Evolutionary conservation across 2,888 invertebrate species (phyloP), one percentile per base, ranked within the genome.

Genomic region (Sesia apiformis): DNA sequence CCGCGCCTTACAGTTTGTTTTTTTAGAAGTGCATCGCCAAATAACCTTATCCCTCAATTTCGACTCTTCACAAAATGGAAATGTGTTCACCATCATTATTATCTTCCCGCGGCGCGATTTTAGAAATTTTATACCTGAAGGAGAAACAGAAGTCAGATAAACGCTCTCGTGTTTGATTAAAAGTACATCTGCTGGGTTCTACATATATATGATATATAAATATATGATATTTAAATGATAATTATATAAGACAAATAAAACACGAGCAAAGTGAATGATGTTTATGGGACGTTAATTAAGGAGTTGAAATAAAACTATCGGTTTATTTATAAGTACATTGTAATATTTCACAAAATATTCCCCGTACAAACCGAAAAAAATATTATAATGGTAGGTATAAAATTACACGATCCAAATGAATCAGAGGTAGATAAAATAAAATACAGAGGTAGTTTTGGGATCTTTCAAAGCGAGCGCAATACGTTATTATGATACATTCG

Each of bases 1-100:
- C 55, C 90, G 71, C 38, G 90, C 90, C 66, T 90, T 87, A 63
- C 90, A 90, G 63, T 90, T 90, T 0, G 90, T 90, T 73, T 90
- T 90, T 78, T 90, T 90, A 5, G 90, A 90, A 42, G 90, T 90
- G 63, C 90, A 90, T 52, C 90, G 74, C 90, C 90, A 90, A 60
- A 90, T 90, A 52, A 90, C 89, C 65, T 90, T 90, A 63, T 89
- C 89, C 57, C 89, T 70, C 68, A 90, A 65, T 67, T 89, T 89
- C 3, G 90, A 90, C 71, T 90, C 90, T 67, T 90, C 90, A 66
- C 90, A 90, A 70, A 90, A 90, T 4, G 90, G 90, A 63, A 90
- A 90, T 52, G 90, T 90, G 64, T 90, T 90, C 72, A 90, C 90
- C 86, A 90, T 85, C 90, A 90, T 90, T 61, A 90, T 88, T 53